Evolutionary conservation across 2,888 invertebrate species (phyloP).

Genomic region (Xestoiulus laeticollis): DNA sequence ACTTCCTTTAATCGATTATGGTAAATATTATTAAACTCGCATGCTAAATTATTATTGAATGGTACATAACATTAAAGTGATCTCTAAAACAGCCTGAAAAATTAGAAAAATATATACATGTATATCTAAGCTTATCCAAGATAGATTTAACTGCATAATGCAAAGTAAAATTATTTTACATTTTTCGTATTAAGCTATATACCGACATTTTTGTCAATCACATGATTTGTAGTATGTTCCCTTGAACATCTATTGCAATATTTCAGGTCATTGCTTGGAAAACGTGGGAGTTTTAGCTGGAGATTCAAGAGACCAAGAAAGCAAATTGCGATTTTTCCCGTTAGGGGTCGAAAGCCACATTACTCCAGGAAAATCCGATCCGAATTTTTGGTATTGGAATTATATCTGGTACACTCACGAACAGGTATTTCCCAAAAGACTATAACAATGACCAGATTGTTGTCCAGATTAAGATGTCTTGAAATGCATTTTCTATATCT

Average conservation of each 20-base stretch:
- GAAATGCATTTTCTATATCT: neutral
- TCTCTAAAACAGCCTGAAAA: too few relatives aligned
- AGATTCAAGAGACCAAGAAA: constrained; percentile 84
- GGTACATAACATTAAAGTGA: too few relatives aligned
- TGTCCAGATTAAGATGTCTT: neutral
- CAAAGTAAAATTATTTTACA: too few relatives aligned
- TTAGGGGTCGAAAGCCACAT: constrained; percentile 89
- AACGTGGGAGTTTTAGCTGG: constrained; percentile 85
- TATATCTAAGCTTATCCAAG: too few relatives aligned
- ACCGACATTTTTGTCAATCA: too few relatives aligned
- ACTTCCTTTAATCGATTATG: too few relatives aligned
- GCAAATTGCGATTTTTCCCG: constrained; percentile 93
- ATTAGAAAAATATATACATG: too few relatives aligned
- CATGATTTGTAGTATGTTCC: too few relatives aligned
- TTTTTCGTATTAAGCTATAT: too few relatives aligned
- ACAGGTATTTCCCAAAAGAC: constrained; percentile 5
- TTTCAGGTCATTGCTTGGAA: constrained; percentile 75
- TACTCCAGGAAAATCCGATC: neutral
- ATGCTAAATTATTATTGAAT: neutral
- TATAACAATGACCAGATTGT: neutral
- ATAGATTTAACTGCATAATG: too few relatives aligned
- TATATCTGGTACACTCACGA: constrained; percentile 52
- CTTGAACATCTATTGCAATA: too few relatives aligned
- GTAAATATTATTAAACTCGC: constrained; percentile 50
- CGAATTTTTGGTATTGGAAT: constrained; percentile 53